Percentiles rank a stretch among this genome's conserved stretches.
phyloP scores from a whole-genome alignment of 2,113 vertebrate species.

The Euleptes europaea region DNA sequence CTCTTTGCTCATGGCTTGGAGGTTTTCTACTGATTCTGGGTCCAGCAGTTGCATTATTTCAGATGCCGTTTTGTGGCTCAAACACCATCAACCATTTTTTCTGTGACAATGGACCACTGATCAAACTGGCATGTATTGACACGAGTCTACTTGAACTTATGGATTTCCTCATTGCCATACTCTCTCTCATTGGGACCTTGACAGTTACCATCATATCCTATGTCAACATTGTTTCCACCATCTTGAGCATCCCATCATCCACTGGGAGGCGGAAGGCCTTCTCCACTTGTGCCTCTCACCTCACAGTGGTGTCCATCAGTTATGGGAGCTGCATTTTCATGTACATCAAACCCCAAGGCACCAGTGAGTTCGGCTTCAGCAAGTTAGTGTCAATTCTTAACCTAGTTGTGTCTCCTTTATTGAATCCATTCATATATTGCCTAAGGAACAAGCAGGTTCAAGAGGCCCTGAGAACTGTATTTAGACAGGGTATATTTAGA shows the following conservation, averaged over 20 bases:
- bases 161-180: not conserved
- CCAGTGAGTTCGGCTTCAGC: not conserved
- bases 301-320: not conserved
- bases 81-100: constrained; percentile 11
- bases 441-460: not conserved
- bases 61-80: constrained; percentile 50
- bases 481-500: too few relatives aligned
- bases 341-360: not conserved
- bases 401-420: not conserved
- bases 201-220: not conserved
- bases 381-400: not conserved
- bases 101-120: not conserved
- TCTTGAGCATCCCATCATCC: not conserved
- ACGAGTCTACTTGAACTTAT: not conserved
- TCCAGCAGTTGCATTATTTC: not conserved
- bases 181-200: not conserved
- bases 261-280: not conserved
- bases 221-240: not conserved
- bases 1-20: constrained; percentile 32
- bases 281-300: not conserved
- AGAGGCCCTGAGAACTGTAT: not conserved
- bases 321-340: constrained; percentile 19
- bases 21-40: constrained; percentile 45
- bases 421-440: constrained; percentile 7
- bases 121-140: not conserved